These are phyloP conservation scores for Ascidia mentula DNA, from an alignment of 23 tunicate species.

Conservation along the genomic window DNA sequence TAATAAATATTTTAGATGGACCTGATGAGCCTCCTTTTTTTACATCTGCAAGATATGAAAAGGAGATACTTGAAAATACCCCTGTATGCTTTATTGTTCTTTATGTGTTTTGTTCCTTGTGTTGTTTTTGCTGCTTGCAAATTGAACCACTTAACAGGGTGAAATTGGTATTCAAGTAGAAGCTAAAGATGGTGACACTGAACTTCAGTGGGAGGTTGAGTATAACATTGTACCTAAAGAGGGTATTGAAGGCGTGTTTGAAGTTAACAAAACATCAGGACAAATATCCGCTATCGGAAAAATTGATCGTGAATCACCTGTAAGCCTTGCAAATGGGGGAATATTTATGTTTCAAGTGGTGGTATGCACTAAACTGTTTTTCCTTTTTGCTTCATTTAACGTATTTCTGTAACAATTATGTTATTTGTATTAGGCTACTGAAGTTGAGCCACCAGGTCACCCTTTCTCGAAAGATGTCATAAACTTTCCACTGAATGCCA, in stretches of 20 bases:
- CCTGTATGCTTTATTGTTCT: no score
- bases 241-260: neutral
- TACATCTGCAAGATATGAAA: neutral
- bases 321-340: neutral
- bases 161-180: neutral
- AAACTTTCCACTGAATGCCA: neutral
- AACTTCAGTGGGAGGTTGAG: neutral
- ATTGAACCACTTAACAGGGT: no score
- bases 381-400: neutral
- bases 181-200: conserved; percentile 11
- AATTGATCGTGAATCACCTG: conserved; percentile 9
- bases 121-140: no score
- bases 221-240: neutral
- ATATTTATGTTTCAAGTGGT: neutral
- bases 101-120: no score
- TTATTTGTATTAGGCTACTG: neutral
- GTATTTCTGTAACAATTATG: neutral
- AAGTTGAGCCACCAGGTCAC: neutral
- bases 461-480: neutral
- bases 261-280: neutral
- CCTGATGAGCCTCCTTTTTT: neutral
- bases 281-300: neutral
- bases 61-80: no score
- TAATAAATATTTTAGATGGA: neutral
- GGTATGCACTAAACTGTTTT: neutral